Base-by-base conservation (phyloP, 2,797 vertebrate genomes). In the Alcedo atthis region DNA sequence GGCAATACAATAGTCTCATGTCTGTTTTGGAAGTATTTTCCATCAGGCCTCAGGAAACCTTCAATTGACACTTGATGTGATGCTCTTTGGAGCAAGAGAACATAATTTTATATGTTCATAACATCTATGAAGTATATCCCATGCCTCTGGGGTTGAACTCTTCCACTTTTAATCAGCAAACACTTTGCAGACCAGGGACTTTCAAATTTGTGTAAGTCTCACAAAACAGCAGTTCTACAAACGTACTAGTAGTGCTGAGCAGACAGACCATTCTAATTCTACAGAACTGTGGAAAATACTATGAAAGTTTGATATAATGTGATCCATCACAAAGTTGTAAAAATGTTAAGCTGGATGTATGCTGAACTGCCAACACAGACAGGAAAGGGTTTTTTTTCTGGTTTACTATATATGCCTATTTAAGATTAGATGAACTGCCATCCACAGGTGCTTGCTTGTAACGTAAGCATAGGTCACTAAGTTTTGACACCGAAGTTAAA, bases 171-270 rank as follows among this genome's bases (percentile, higher is more conserved):
- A 21, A n/a, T 26, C 33, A 71, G 20, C 25, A 71, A 58, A 9
- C 15, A 42, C 46, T 37, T 79, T 66, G 35, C 46, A 81, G 66
- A 68, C 8, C 21, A 33, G 19, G 8, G 28, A 45, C 42, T 66
- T 40, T 48, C 30, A 63, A 10, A n/a, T 12, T 2, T 26, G 15
- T 58, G 17, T 28, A 46, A 77, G 25, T 30, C 55, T 62, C 21
- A 22, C 30, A 81, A 33, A 26, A 37, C 12, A 55, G 37, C 40
- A 53, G 15, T 15, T 77, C 15, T 35, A 24, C 37, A 68, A 8
- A 49, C 12, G 12, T 2, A 12, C 0, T 15, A 54, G 14, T 0
- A 0, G 7, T 21, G 32, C 55, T 81, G 55, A 75, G 51, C 32
- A 62, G 83, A 51, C 1, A 11, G 11, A 7, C 22, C 9, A 26